Evolutionary conservation across 2,113 vertebrate genomes (phyloP), one percentile per base, ranked within the genome.

Genomic region (Atrichornis clamosus): DNA sequence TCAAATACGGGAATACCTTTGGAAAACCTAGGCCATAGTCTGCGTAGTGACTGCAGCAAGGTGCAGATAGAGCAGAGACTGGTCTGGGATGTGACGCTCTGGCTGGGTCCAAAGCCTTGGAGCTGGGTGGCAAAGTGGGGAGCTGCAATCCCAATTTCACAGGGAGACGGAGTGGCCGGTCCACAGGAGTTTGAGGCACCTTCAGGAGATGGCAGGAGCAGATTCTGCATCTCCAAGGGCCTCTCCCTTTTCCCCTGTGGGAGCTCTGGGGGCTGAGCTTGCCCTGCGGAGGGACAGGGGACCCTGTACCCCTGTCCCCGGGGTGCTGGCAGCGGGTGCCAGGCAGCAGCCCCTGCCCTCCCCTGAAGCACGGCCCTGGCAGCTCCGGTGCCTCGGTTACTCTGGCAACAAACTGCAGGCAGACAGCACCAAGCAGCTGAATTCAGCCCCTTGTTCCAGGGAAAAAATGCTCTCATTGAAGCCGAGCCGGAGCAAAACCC

Each of bases 391-490:
- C 87, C 95, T 92, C 65, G 18, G 97, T 98, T 98, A 95, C 97
- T 98, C 97, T 95, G 97, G 98, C 97, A 98, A 98, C 98, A 92
- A 52, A 73, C 93, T 62, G 83, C 3, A 70, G 91, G 63, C 97
- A 97, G 96, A 41, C 89, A 79, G 96, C 96, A 94, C 82, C 95
- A 89, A 59, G 96, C 95, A 93, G 96, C 96, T 98, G 98, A 98
- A 98, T 98, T 94, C 97, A 97, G 90, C 93, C 93, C 97, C 97
- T 98, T 98, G 97, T 98, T 98, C 94, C 22, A 11, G 87, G 93
- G 76, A 37, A 97, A 93, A 98, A 98, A 98, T 95, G 97, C 97
- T 96, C 96, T 96, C 96, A 97, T 98, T 98, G 97, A 98, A 84
- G 95, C 50, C 3, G 6, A 96, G 69, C 59, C 33, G 0, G 35